Percentiles rank a stretch among this genome's conserved stretches.
These are phyloP conservation scores for Gavialis gangeticus DNA, from an alignment of 2,113 vertebrate species.

Conservation along the genomic window DNA sequence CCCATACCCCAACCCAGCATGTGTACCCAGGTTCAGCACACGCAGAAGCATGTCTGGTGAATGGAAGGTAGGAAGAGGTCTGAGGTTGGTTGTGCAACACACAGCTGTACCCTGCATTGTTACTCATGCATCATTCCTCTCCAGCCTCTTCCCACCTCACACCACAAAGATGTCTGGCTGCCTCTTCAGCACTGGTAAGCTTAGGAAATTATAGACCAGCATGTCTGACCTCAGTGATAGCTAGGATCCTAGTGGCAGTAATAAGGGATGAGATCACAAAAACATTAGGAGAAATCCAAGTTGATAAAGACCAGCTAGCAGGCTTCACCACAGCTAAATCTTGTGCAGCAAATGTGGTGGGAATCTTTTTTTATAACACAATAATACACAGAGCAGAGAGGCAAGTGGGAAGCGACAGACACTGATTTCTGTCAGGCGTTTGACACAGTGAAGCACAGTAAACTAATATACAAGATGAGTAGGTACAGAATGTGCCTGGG, in stretches of 20 bases:
- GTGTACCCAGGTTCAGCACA: slow-evolving; percentile 17
- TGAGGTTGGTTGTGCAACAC: slow-evolving; percentile 5
- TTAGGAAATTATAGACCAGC: not conserved
- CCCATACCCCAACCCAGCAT: slow-evolving; percentile 31
- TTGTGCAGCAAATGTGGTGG: not conserved
- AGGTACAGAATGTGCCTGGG: slow-evolving; percentile 8
- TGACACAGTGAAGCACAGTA: not conserved
- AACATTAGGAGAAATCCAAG: not conserved
- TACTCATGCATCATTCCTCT: not conserved
- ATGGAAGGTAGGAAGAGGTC: slow-evolving; percentile 38
- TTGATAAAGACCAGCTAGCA: not conserved
- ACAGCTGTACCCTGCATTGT: not conserved
- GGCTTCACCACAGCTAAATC: not conserved
- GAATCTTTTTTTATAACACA: not conserved
- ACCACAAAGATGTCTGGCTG: slow-evolving; percentile 17
- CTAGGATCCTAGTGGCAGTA: not conserved
- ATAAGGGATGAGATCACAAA: slow-evolving; percentile 4
- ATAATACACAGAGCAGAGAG: not conserved
- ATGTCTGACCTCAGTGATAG: not conserved
- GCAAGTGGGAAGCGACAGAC: rapidly evolving
- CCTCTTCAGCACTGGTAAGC: not conserved
- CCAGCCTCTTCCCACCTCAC: not conserved
- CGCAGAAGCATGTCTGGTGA: slow-evolving; percentile 1
- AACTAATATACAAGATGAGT: not conserved
- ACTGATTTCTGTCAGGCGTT: not conserved